phyloP scores from a whole-genome alignment of 2,113 vertebrate species.

The Bungarus multicinctus region DNA sequence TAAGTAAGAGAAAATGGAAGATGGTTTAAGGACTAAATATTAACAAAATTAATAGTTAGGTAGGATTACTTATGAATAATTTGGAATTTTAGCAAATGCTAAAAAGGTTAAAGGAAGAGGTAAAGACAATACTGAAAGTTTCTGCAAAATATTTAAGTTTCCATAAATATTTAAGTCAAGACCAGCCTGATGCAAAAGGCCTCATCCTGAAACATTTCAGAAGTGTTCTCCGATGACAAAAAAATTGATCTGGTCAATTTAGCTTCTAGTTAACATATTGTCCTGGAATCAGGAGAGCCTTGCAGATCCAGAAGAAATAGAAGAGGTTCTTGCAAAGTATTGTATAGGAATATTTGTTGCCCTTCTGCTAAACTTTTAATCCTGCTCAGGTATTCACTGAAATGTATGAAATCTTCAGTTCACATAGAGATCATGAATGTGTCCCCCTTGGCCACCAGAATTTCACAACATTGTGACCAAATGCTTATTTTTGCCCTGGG shows the following conservation, averaged over 20 bases:
- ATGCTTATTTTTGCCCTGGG: neutral
- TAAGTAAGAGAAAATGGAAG: neutral
- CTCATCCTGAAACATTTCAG: neutral
- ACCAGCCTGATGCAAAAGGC: neutral
- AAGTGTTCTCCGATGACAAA: neutral
- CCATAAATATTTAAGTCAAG: neutral
- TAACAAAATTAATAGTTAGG: neutral
- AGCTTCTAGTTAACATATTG: neutral
- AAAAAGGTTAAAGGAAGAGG: neutral
- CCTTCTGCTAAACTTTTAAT: neutral
- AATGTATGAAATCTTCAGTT: neutral
- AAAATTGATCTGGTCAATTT: neutral
- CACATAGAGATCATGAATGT: neutral
- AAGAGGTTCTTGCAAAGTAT: neutral
- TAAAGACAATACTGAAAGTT: neutral
- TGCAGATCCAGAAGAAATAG: neutral
- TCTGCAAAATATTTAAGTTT: neutral
- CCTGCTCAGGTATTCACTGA: neutral
- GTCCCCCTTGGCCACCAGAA: neutral
- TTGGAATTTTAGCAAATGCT: neutral
- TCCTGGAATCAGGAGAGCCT: neutral
- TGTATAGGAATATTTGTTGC: neutral
- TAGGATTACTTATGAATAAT: neutral
- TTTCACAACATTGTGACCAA: neutral
- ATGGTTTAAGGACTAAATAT: neutral